Percentiles rank a stretch among this genome's conserved stretches.
These are phyloP conservation scores for Euschistus heros DNA, from an alignment of 1,140 invertebrate species.

Conservation along the genomic window DNA sequence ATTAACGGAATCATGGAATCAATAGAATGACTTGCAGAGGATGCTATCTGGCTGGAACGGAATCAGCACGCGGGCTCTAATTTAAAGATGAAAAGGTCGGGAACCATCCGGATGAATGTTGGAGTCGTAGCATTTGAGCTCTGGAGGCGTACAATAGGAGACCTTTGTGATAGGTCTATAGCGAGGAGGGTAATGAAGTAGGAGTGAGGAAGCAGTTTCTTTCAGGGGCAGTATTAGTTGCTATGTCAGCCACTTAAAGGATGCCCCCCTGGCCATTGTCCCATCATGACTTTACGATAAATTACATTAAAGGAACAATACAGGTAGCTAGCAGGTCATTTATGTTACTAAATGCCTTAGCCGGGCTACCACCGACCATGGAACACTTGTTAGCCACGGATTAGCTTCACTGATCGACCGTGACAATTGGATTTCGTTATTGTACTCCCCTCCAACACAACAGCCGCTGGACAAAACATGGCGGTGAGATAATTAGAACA, in stretches of 20 bases:
- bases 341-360: constrained; percentile 11
- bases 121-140: no score
- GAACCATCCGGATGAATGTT: not conserved
- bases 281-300: constrained; percentile 15
- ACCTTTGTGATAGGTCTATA: no score
- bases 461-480: constrained; percentile 1
- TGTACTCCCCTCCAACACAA: constrained; percentile 10
- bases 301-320: constrained; percentile 20
- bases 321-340: constrained; percentile 19
- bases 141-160: no score
- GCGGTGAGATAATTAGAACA: constrained; percentile 8
- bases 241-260: constrained; percentile 10
- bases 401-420: constrained; percentile 17
- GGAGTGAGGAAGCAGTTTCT: constrained; percentile 14
- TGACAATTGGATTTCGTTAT: constrained; percentile 20
- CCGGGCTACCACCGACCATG: not conserved
- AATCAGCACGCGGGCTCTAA: constrained; percentile 6
- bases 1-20: constrained; percentile 11
- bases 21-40: constrained; percentile 1
- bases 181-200: constrained; percentile 11
- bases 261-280: not conserved
- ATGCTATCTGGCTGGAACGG: not conserved
- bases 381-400: constrained; percentile 19
- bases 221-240: constrained; percentile 15
- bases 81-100: constrained; percentile 6